Percentiles rank a stretch among this genome's conserved stretches.
phyloP scores from a whole-genome alignment of 2,113 vertebrate species.

The Coptodon rendalli region DNA sequence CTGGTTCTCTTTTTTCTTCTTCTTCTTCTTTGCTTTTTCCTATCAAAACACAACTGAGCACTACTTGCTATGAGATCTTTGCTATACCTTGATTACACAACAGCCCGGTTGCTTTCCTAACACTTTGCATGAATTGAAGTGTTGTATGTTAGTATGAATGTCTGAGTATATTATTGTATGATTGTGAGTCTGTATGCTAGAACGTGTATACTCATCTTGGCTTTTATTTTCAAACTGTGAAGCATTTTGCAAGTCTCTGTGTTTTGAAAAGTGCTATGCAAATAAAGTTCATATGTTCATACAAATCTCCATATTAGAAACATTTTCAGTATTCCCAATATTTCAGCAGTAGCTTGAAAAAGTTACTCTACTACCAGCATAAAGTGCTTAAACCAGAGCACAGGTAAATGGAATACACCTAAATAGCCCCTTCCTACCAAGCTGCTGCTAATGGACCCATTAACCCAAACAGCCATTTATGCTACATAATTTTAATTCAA shows the following conservation, averaged over 20 bases:
- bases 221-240: not conserved
- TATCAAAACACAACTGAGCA: conserved; percentile 1
- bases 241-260: not conserved
- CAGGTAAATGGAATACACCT: not conserved
- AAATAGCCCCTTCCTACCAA: not conserved
- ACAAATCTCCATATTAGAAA: not conserved
- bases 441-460: conserved; percentile 2
- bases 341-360: not conserved
- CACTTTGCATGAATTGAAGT: not conserved
- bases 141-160: not conserved
- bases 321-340: not conserved
- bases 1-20: not conserved
- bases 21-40: not conserved
- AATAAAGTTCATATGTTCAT: not conserved
- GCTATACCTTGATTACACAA: conserved; percentile 6
- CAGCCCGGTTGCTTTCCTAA: not conserved
- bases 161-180: not conserved
- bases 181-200: not conserved
- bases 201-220: not conserved
- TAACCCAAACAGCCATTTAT: not conserved
- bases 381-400: not conserved
- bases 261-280: not conserved
- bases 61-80: not conserved
- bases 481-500: not conserved
- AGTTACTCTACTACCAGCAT: not conserved